phyloP scores from a whole-genome alignment of 2,888 invertebrate species.

The Ectropis crepuscularia region DNA sequence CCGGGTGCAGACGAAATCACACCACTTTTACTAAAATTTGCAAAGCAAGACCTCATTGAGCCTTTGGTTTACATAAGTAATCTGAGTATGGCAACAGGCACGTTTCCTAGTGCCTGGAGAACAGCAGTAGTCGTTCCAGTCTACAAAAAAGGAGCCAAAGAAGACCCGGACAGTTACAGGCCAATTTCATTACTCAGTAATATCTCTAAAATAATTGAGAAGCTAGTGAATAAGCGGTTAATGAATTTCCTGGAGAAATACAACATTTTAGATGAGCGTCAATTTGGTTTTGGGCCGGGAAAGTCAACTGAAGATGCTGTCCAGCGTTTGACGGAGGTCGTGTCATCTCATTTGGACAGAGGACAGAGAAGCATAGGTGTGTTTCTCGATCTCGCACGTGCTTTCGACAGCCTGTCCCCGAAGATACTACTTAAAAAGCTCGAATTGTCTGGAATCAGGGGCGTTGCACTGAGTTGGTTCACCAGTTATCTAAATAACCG shows the following conservation, averaged over 20 bases:
- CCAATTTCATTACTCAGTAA: not conserved
- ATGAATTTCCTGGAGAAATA: not conserved
- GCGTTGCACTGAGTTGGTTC: no score
- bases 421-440: no score
- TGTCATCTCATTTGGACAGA: no score
- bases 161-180: not conserved
- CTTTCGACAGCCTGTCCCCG: no score
- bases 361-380: no score
- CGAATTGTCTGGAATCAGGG: no score
- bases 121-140: not conserved
- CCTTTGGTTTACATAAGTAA: not conserved
- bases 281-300: no score
- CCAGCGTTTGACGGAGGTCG: no score
- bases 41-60: not conserved
- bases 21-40: not conserved
- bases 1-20: not conserved
- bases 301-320: no score
- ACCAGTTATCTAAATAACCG: no score
- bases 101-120: not conserved
- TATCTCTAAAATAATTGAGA: not conserved
- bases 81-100: not conserved
- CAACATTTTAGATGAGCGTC: not conserved
- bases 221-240: not conserved
- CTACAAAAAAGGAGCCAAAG: not conserved
- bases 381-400: no score